phyloP scores from a whole-genome alignment of 2,113 vertebrate genomes.

The Uria aalge region DNA sequence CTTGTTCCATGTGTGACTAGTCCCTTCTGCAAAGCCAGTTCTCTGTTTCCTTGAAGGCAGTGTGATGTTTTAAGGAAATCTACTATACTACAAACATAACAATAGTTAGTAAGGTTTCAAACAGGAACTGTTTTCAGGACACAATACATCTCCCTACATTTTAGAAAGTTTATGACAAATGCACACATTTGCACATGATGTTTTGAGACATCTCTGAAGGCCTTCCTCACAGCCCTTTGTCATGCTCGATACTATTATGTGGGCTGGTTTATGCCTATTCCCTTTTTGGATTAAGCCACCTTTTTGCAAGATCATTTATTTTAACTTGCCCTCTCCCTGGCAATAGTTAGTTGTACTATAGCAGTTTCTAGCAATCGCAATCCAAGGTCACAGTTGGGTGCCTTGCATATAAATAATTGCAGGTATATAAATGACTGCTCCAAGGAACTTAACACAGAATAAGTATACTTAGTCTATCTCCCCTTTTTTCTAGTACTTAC shows the following conservation, averaged over 20 bases:
- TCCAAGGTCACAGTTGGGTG: not conserved
- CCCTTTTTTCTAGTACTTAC: not conserved
- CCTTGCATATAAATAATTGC: accelerated
- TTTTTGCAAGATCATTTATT: not conserved
- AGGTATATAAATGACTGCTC: not conserved
- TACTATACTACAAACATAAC: not conserved
- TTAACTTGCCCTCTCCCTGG: not conserved
- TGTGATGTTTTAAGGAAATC: not conserved
- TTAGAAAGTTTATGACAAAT: not conserved
- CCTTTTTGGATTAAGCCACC: not conserved
- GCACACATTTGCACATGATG: not conserved
- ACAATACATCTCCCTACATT: not conserved
- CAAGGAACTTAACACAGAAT: not conserved
- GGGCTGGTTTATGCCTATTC: not conserved
- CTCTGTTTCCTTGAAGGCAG: not conserved
- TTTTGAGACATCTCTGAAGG: not conserved
- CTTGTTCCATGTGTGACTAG: not conserved
- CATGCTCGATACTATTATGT: not conserved
- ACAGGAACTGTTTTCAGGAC: not conserved
- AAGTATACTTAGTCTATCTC: not conserved
- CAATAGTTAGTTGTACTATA: too few relatives aligned
- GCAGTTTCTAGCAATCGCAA: not conserved
- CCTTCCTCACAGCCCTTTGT: not conserved
- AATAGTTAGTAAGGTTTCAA: not conserved
- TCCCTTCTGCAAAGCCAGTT: not conserved